These are phyloP conservation scores for Phenacoccus solenopsis DNA, from an alignment of 1,140 invertebrate genomes.

Conservation along the genomic window DNA sequence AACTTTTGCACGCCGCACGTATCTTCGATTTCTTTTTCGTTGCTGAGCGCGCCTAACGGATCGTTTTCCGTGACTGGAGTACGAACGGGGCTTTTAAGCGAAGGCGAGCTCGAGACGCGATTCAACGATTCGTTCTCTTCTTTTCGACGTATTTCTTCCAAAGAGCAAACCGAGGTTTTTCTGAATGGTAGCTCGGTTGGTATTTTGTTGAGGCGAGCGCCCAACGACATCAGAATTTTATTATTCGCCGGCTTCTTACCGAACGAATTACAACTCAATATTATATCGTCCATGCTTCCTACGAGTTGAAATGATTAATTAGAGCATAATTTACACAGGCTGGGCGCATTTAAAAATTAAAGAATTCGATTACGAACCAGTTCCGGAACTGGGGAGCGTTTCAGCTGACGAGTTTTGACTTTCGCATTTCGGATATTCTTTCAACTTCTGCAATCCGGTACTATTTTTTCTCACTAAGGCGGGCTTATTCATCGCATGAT, in stretches of 20 bases:
- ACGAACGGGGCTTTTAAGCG: conserved; percentile 41
- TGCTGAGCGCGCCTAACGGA: conserved; percentile 65
- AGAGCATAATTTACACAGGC: background rate
- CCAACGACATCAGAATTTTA: background rate
- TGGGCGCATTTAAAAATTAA: background rate
- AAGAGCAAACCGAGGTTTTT: conserved; percentile 5
- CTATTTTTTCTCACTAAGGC: background rate
- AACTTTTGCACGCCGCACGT: conserved; percentile 11
- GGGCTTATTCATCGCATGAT: background rate
- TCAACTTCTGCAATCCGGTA: background rate
- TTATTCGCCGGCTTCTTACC: background rate
- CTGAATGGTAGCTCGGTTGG: background rate
- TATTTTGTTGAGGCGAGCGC: background rate
- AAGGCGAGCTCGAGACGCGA: conserved; percentile 28
- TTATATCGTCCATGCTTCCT: conserved; percentile 1
- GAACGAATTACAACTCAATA: background rate
- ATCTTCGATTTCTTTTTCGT: conserved; percentile 29
- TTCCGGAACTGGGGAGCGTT: conserved; percentile 10
- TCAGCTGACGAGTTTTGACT: conserved; percentile 17
- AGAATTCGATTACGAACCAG: background rate
- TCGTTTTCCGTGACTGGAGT: conserved; percentile 81
- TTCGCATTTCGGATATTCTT: conserved; percentile 7
- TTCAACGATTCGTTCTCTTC: conserved; percentile 23
- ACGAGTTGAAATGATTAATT: background rate
- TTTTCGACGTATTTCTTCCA: conserved; percentile 6